Evolutionary conservation across 2,888 invertebrate species (phyloP).

Genomic region (Resseliella maxima): DNA sequence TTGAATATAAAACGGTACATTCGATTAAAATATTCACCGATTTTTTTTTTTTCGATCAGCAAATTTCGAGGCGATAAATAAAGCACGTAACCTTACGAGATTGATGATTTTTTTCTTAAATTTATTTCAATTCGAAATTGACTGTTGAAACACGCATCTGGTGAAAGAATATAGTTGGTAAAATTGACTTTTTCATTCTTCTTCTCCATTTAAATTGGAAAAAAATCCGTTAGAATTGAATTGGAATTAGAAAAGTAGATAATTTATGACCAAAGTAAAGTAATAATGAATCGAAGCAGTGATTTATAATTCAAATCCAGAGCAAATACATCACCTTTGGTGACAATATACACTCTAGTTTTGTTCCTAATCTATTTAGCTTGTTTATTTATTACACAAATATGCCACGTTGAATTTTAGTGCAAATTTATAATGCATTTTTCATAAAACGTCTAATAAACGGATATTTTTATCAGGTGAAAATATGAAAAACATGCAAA

Average conservation of each 20-base stretch:
- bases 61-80: not conserved
- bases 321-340: not conserved
- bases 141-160: not conserved
- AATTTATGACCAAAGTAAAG: not conserved
- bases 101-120: not conserved
- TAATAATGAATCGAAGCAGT: not conserved
- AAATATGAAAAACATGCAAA: conserved; percentile 22
- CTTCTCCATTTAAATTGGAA: not conserved
- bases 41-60: not conserved
- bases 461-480: not conserved
- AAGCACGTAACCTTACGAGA: not conserved
- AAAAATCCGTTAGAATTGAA: not conserved
- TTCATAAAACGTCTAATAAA: not conserved
- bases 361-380: conserved; percentile 11
- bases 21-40: not conserved
- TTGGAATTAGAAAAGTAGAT: not conserved
- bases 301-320: not conserved
- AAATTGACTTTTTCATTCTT: no score
- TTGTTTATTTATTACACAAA: not conserved
- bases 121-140: not conserved
- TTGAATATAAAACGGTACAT: conserved; percentile 7
- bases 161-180: not conserved
- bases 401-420: not conserved
- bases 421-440: not conserved
- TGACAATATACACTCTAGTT: not conserved